Evolutionary conservation across 2,888 invertebrate genomes (phyloP), one percentile per base, ranked within the genome.

Genomic region (Eretmocerus hayati): DNA sequence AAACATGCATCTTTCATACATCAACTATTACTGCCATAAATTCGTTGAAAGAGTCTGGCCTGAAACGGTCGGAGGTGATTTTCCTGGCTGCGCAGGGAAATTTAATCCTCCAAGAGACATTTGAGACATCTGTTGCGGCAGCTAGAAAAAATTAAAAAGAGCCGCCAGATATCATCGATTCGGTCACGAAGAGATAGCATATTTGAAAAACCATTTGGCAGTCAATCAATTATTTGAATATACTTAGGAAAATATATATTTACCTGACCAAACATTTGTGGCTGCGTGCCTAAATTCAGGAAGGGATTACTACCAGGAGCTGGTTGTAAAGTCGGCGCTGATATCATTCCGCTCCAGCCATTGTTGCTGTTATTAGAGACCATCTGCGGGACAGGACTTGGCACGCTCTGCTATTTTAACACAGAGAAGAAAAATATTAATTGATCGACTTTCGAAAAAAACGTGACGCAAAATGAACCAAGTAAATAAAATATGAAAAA

Each of bases 91-190:
- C 19, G 58, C 39, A 15, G 65, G 49, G 38, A 69, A 71, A 35
- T 53, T 56, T 51, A 65, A 56, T 44, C 63, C 65, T 35, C 65
- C 60, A 50, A 77, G 59, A 42, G 74, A 71, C 62, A 77, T 65
- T 62, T 74, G 75, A 16, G 73, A 68, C 67, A 77, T 76, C 62
- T 77, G 77, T 60, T 77, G 77, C 35, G 73, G 74, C 53, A 77
- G 57, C 69, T 71, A 54, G 22, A 61, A 30, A 20, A 31, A 18
- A 21, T 35, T 2, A 20, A n/a, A n/a, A n/a, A n/a, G n/a, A n/a
- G n/a, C n/a, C n/a, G 16, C 8, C 8, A 8, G 6, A 35, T 35
- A 35, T 42, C 26, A 18, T 44, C 8, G 20, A 20, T 30, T 31
- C 21, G 13, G n/a, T 39, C 5, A 15, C 8, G 22, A 30, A 30